Percentiles rank a stretch among this genome's conserved stretches.
Conservation (phyloP, 2,113 vertebrate genomes). For the Saguinus imperator region DNA sequence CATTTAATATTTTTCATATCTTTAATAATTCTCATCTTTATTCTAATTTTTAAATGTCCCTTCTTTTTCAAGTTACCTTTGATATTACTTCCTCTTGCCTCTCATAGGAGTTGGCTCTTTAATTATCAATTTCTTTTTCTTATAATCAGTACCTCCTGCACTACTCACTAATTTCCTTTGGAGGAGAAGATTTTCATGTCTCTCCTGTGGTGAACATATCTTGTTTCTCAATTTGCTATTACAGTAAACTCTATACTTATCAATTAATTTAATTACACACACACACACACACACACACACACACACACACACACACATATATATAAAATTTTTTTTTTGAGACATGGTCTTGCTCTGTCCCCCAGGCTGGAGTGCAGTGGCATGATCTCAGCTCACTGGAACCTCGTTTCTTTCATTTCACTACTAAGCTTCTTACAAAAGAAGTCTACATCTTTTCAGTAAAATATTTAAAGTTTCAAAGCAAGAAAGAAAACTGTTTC, state of each 20-base stretch:
- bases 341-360: neutral
- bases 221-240: neutral
- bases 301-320: too few relatives aligned
- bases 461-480: constrained; percentile 1
- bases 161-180: neutral
- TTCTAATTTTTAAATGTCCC: neutral
- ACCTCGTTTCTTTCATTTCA: neutral
- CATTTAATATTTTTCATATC: neutral
- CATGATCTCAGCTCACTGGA: too few relatives aligned
- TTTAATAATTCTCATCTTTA: neutral
- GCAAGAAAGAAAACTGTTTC: neutral
- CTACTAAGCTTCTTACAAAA: neutral
- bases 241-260: neutral
- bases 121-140: neutral
- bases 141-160: neutral
- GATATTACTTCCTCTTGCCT: neutral
- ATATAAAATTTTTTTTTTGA: neutral
- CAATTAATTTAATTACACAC: neutral
- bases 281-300: too few relatives aligned
- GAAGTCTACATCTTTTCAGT: neutral
- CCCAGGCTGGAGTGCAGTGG: neutral
- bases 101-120: neutral
- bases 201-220: neutral
- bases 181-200: neutral
- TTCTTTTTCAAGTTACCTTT: neutral